Evolutionary conservation across 2,888 invertebrate species (phyloP).

Genomic region (Cheilosia pagana): DNA sequence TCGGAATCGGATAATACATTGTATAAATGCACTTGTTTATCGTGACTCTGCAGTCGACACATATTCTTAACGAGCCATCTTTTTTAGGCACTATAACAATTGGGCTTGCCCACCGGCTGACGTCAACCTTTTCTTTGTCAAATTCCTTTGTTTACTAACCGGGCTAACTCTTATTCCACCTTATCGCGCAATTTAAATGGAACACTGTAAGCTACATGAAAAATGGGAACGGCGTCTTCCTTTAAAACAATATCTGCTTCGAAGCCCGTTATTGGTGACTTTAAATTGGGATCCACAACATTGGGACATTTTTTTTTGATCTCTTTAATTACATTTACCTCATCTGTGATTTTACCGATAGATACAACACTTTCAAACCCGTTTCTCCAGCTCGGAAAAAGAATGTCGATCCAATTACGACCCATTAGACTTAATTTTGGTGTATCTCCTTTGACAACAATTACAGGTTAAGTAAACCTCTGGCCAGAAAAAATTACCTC

Average conservation of each 20-base stretch:
- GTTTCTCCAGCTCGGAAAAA: conserved; percentile 8
- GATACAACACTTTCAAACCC: not conserved
- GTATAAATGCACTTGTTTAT: no score
- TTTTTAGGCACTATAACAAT: conserved; percentile 65
- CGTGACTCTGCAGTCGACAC: no score
- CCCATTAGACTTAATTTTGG: conserved; percentile 13
- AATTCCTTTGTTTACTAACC: conserved; percentile 51
- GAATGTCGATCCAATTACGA: conserved; percentile 2
- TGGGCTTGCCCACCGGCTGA: conserved; percentile 64
- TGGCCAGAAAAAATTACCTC: conserved; percentile 1
- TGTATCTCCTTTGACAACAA: conserved; percentile 20
- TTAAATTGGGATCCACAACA: conserved; percentile 17
- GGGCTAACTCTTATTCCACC: conserved; percentile 47
- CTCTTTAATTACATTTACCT: conserved; percentile 13
- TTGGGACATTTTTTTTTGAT: conserved; percentile 8
- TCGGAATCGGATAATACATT: no score
- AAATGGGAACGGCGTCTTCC: conserved; percentile 25
- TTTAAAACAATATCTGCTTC: conserved; percentile 46
- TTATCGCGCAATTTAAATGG: conserved; percentile 57
- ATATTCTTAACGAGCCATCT: conserved; percentile 2
- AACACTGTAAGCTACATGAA: conserved; percentile 56
- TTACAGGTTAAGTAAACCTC: conserved; percentile 1
- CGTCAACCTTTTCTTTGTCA: conserved; percentile 45
- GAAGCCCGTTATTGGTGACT: conserved; percentile 37
- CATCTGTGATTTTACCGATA: not conserved